Evolutionary conservation across 2,113 vertebrate genomes (phyloP).

Genomic region (Muntiacus muntjak): DNA sequence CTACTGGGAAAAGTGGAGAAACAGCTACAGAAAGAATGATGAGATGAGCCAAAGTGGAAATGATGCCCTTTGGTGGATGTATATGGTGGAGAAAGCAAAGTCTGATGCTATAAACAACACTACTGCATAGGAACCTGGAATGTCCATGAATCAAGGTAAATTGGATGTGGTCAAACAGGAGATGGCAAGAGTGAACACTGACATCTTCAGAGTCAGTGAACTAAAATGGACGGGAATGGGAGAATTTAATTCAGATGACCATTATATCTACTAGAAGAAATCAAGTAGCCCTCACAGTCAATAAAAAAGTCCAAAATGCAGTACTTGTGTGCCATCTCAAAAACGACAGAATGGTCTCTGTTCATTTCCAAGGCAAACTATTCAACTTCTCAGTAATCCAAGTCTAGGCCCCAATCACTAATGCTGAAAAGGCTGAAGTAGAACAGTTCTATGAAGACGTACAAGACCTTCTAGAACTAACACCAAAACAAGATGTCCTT

Average conservation of each 20-base stretch:
- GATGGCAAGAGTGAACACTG: fast-evolving
- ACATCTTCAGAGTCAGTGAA: background rate
- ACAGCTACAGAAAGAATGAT: background rate
- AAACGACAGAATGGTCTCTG: background rate
- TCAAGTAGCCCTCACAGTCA: background rate
- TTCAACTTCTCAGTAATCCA: background rate
- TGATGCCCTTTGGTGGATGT: background rate
- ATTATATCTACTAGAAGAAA: background rate
- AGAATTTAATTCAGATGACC: background rate
- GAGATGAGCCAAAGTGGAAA: background rate
- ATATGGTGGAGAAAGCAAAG: background rate
- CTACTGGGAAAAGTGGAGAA: background rate
- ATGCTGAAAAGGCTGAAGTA: background rate
- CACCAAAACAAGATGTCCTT: background rate
- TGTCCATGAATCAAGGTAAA: background rate
- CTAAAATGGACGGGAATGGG: background rate
- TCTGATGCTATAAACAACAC: background rate
- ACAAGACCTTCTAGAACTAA: background rate
- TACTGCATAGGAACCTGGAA: background rate
- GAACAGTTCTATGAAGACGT: background rate
- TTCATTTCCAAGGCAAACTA: background rate
- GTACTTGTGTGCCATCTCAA: background rate
- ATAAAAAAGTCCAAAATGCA: background rate
- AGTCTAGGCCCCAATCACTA: background rate
- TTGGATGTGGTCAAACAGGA: background rate